These are phyloP conservation scores for Procambarus clarkii DNA, from an alignment of 1,140 invertebrate genomes.

Conservation along the genomic window DNA sequence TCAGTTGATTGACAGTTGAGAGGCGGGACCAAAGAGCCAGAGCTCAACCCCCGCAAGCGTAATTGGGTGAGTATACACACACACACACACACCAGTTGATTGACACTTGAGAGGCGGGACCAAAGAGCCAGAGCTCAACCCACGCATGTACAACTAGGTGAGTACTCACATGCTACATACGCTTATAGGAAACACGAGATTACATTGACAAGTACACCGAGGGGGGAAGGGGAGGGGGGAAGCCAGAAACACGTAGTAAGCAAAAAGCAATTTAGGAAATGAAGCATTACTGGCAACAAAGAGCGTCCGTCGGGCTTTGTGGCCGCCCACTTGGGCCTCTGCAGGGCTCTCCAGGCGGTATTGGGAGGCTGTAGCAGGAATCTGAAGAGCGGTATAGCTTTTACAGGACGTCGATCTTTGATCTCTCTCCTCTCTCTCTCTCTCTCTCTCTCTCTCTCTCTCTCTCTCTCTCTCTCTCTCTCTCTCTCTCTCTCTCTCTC, in stretches of 20 bases:
- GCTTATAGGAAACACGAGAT: not conserved
- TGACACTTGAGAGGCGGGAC: no score
- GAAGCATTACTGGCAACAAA: constrained; percentile 33
- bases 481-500: constrained; percentile 17
- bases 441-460: constrained; percentile 19
- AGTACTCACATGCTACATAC: no score
- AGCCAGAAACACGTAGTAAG: not conserved
- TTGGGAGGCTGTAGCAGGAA: not conserved
- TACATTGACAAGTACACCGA: not conserved
- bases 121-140: no score
- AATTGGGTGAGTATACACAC: no score
- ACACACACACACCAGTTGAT: no score
- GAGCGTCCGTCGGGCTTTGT: constrained; percentile 24
- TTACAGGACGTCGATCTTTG: not conserved
- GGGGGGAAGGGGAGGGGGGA: not conserved
- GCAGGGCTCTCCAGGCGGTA: not conserved
- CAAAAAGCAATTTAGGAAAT: constrained; percentile 34
- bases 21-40: no score
- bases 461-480: not conserved
- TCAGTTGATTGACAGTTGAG: no score
- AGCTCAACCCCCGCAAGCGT: no score
- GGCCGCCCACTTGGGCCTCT: not conserved
- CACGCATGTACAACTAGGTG: no score
- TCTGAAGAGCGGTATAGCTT: not conserved
- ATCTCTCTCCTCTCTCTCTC: not conserved